A percentile compares a stretch with the other conserved stretches of the same genome.
Conservation (phyloP, 2,888 invertebrate species). For the Ectemnius continuus region DNA sequence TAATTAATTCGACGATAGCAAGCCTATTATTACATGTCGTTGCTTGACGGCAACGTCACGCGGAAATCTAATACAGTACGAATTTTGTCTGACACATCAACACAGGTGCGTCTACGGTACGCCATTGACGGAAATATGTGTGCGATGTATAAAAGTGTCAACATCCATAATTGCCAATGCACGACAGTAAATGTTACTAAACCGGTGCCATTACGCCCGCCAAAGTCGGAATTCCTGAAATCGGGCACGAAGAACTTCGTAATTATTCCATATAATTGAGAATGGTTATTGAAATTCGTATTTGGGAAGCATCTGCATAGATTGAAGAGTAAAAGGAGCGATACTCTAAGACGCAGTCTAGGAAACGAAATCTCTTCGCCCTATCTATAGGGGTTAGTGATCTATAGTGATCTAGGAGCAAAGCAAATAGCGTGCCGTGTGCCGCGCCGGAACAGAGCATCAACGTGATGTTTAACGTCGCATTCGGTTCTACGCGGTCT, state of each 20-base stretch:
- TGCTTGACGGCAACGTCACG: conserved; percentile 45
- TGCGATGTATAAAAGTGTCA: conserved; percentile 45
- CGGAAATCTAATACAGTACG: conserved; percentile 44
- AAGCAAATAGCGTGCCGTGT: conserved; percentile 18
- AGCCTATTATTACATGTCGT: conserved; percentile 52
- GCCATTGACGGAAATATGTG: conserved; percentile 49
- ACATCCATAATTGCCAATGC: conserved; percentile 47
- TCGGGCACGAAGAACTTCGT: not conserved
- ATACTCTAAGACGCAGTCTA: too few relatives aligned
- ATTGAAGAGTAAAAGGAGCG: too few relatives aligned
- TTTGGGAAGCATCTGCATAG: not conserved
- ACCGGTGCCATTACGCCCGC: not conserved
- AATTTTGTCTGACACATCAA: conserved; percentile 56
- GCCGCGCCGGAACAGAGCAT: conserved; percentile 15
- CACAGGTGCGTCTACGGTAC: conserved; percentile 49
- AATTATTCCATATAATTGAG: too few relatives aligned
- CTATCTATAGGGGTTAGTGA: not conserved
- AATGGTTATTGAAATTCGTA: not conserved
- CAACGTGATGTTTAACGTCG: conserved; percentile 31
- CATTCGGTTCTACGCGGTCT: conserved; percentile 49
- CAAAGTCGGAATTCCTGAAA: conserved; percentile 4
- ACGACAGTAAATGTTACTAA: conserved; percentile 30
- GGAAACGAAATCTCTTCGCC: too few relatives aligned
- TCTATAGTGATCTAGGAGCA: conserved; percentile 1
- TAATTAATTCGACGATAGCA: conserved; percentile 41